Evolutionary conservation across 2,888 invertebrate species (phyloP).

Genomic region (Stenotaenia linearis): DNA sequence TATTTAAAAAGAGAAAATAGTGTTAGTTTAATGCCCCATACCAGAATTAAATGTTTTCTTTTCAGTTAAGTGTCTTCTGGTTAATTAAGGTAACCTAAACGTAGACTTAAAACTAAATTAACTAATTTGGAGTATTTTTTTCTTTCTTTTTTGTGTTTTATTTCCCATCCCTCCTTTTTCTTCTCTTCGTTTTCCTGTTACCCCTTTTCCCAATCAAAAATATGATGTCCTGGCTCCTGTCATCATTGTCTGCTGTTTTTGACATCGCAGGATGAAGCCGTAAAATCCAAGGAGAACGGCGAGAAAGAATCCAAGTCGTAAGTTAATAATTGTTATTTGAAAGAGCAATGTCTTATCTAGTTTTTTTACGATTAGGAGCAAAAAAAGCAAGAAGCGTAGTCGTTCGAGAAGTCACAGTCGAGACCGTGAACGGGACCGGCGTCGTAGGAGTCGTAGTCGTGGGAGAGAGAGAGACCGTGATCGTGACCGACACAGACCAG

Average conservation of each 20-base stretch:
- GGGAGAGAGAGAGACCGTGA: constrained; percentile 35
- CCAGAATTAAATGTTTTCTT: neutral
- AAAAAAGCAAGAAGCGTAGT: constrained; percentile 49
- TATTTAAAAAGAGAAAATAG: neutral
- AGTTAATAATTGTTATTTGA: constrained; percentile 27
- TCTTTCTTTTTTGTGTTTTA: constrained; percentile 15
- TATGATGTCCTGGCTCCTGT: constrained; percentile 34
- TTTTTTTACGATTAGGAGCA: constrained; percentile 38
- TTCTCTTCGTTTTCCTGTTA: constrained; percentile 36
- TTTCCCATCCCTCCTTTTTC: constrained; percentile 36
- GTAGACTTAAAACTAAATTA: neutral
- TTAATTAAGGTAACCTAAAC: constrained; percentile 19
- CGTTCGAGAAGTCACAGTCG: constrained; percentile 47
- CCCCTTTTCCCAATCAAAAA: constrained; percentile 28
- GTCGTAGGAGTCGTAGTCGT: constrained; percentile 39
- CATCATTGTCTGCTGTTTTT: constrained; percentile 39
- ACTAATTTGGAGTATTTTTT: constrained; percentile 17
- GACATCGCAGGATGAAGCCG: constrained; percentile 38
- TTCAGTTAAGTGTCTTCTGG: constrained; percentile 17
- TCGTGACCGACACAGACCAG: constrained; percentile 40
- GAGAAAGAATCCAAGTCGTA: constrained; percentile 35
- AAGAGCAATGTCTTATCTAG: too few relatives aligned
- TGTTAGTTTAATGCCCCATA: neutral
- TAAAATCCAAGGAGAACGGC: constrained; percentile 37
- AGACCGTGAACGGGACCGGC: constrained; percentile 39